Evolutionary conservation across 2,113 vertebrate genomes (phyloP), one percentile per base, ranked within the genome.

Genomic region (Oncorhynchus clarkii): DNA sequence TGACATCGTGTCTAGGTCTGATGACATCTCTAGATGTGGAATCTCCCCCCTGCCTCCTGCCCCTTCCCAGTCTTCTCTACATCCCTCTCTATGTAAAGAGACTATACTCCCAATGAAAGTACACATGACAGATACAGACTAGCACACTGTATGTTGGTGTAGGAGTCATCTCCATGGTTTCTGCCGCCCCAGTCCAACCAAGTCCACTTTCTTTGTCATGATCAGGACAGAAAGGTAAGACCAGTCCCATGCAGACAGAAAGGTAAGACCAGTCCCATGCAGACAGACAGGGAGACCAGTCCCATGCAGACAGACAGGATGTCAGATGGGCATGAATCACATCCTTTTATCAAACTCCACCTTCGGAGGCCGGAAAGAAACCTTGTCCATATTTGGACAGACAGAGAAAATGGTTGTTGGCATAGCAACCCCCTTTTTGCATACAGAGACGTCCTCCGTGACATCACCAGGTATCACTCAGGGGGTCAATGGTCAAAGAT

Each of bases 121-220:
- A 74, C 78, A 66, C 22, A 67, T 34, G 14, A 39, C 20, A 60
- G 18, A 76, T 29, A 72, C 70, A 34, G 5, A 66, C 24, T 20
- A 67, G 54, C 26, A 70, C 8, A 39, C 31, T 24, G 29, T 9
- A 29, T 13, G 13, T 70, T 20, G 20, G 24, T 18, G 12, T 34
- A 13, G 34, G 57, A 12, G 60, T 79, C 72, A 73, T 69, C 14
- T 27, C 65, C 77, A 79, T 77, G 75, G 83, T 76, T 83, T 89
- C 68, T 73, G 80, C 75, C 74, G 54, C 26, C 51, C 27, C 78
- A 62, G 73, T 76, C 51, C 65, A 7, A 86, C 77, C 81, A 74
- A 80, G 84, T 79, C 82, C 39, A 75, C 80, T 73, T 80, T 92
- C 87, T 91, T 90, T 91, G 89, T 88, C 82, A 76, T 82, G 84